Base-by-base conservation (phyloP, 2,888 invertebrate species). In the Cremastobaeus sp. region DNA sequence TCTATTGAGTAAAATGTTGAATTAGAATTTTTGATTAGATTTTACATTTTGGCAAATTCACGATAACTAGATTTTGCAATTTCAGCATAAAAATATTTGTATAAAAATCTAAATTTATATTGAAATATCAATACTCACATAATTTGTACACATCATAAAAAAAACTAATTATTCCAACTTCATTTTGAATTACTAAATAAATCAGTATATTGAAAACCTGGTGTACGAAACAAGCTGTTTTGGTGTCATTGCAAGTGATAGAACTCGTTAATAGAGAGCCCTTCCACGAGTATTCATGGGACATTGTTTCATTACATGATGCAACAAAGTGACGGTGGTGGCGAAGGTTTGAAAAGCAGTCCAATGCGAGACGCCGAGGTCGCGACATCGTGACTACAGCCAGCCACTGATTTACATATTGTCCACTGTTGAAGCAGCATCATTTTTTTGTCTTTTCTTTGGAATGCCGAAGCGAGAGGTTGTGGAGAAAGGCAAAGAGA, bases 331-430 rank as follows among this genome's bases (percentile, higher is more conserved):
- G 78, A 80, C 78, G 78, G 78, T 79, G 77, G 77, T 73, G 70
- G 76, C 75, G 77, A 78, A 78, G 80, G 81, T 79, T 81, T 81
- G 78, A 79, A 77, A 80, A 81, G 78, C 77, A 77, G 76, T 71
- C 74, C 74, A 77, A 76, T 75, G 80, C 76, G 75, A 78, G 76
- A 77, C 81, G 80, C 81, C 84, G 87, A 86, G 87, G 87, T 87
- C 86, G 87, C 87, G 87, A 87, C 87, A 86, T 87, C 87, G 87
- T 87, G 87, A 87, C 87, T 84, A 84, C 81, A 78, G 83, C 83
- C 85, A 84, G 84, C 85, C 85, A 78, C 86, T 87, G 85, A 87
- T 87, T 87, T 87, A 87, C 87, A 87, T 87, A 87, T 87, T 86
- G 86, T 86, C 86, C 85, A 85, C 82, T 83, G 82, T 78, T 81